Conservation (phyloP, 2,113 vertebrate species). For the Aspidoscelis tigris region DNA sequence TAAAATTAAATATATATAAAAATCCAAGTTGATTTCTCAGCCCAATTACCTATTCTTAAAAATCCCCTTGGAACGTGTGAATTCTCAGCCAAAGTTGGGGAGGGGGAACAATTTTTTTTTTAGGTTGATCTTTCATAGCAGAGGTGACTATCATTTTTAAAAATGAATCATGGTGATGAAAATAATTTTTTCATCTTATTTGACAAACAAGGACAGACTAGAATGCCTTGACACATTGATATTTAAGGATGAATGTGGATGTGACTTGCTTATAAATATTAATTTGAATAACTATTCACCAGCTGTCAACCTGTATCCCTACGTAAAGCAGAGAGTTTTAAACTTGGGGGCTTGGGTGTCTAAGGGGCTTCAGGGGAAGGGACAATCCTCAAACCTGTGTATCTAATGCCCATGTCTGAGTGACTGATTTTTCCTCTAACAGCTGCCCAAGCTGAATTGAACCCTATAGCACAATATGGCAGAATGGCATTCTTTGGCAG, state of each 20-base stretch:
- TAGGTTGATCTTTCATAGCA: not conserved
- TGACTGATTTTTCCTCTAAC: no score
- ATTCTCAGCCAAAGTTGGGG: not conserved
- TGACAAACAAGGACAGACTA: constrained; percentile 27
- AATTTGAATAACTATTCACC: no score
- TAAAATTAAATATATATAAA: not conserved
- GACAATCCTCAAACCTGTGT: no score
- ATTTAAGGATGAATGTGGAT: not conserved
- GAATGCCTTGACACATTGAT: not conserved
- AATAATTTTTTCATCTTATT: constrained; percentile 49
- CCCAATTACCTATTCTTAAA: not conserved
- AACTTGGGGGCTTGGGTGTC: no score
- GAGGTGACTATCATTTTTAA: constrained; percentile 51
- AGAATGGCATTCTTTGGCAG: no score
- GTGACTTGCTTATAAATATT: not conserved
- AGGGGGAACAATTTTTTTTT: not conserved
- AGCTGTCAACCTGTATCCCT: no score
- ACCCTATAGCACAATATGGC: no score
- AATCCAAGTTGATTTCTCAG: not conserved
- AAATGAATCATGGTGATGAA: constrained; percentile 43
- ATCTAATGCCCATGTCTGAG: no score
- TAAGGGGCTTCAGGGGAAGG: no score
- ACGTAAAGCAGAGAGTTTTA: no score
- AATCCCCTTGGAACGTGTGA: not conserved
- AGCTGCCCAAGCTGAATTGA: no score